Evolutionary conservation across 1,140 invertebrate species (phyloP), one percentile per base, ranked within the genome.

Genomic region (Hestina assimilis): DNA sequence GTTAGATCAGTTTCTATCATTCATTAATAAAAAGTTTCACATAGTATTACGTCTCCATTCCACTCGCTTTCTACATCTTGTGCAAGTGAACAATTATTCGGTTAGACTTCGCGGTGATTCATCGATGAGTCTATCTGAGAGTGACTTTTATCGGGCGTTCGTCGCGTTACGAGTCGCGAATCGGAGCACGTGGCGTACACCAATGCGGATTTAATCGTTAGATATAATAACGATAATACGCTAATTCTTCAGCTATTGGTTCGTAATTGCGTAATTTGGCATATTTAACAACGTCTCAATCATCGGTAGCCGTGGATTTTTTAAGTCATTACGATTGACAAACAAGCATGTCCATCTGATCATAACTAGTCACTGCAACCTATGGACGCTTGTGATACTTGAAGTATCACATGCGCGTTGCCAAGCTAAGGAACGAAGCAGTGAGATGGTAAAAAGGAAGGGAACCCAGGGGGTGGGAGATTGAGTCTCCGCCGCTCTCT

Each of bases 91-190:
- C 68, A 80, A 79, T 79, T 77, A 80, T 81, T 83, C 73, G 78
- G 64, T 76, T 72, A 71, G 73, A 68, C 53, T 64, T 70, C 45
- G 41, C 52, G 77, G 64, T 87, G 83, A 87, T 66, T 87, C 83
- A 87, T 79, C 82, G 83, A 83, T 85, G 83, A 87, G 80, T 87
- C 80, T 84, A 87, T 80, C 75, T 71, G 76, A 79, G 76, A 75
- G 69, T 72, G 67, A 83, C 63, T 83, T 84, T 87, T 84, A 87
- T 84, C 78, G 81, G 69, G 28, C 69, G 57, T 75, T 66, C 69
- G 63, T 74, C 72, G 71, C 61, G 46, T 20, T 33, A 40, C 47
- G 26, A 17, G 33, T 26, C 20, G 40, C 38, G 9, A 48, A 17
- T 29, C n/a, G 31, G 4, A 41, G 59, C 67, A 66, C 56, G 65